Conservation (phyloP, 2,113 vertebrate genomes). For the Myiagra hebetior region DNA sequence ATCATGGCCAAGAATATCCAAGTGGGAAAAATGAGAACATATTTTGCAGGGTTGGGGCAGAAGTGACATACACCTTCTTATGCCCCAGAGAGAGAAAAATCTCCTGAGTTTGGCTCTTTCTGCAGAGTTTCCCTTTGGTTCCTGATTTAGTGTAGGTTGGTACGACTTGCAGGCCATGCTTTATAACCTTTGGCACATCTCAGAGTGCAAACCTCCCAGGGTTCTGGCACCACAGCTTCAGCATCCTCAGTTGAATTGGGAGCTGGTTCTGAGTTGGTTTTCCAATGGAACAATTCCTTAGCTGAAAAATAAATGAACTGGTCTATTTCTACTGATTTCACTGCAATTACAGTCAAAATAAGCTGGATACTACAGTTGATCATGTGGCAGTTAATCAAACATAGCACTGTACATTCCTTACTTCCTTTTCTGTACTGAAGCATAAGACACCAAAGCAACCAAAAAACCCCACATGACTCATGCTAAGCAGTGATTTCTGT, state of each 20-base stretch:
- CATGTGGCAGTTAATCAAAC: neutral
- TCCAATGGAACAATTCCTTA: neutral
- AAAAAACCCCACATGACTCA: neutral
- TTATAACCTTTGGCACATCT: neutral
- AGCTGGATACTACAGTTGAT: neutral
- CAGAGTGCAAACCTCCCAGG: neutral
- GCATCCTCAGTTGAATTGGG: accelerated
- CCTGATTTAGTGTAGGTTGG: neutral
- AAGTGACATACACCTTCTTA: neutral
- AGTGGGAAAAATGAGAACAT: neutral
- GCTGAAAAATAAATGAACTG: neutral
- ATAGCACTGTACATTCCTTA: neutral
- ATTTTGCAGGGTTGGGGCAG: neutral
- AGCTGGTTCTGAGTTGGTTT: neutral
- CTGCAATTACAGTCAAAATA: neutral
- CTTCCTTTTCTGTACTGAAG: neutral
- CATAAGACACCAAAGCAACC: neutral
- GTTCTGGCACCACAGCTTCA: neutral
- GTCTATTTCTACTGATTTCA: neutral
- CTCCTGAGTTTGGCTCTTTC: neutral
- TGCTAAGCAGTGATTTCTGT: neutral
- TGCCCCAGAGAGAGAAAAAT: neutral
- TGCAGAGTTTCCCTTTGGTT: neutral
- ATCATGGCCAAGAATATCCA: neutral
- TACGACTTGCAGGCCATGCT: neutral